These are phyloP conservation scores for rat (Rattus norvegicus) DNA, from an alignment of 2,113 vertebrate species.

Conservation along the genomic window DNA sequence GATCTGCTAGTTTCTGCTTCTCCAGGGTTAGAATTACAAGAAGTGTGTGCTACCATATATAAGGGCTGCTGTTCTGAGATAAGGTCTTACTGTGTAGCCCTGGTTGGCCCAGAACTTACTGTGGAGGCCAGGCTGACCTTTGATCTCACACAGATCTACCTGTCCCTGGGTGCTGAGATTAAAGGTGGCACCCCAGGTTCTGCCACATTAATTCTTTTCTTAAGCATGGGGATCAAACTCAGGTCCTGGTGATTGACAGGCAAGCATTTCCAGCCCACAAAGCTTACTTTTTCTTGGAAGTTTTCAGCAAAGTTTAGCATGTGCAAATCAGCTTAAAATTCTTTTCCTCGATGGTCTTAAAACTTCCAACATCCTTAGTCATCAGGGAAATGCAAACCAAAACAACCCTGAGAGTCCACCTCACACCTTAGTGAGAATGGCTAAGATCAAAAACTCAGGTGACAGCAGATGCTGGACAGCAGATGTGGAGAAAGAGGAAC, in stretches of 20 bases:
- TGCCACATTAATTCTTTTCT: not conserved
- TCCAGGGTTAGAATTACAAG: not conserved
- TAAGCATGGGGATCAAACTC: not conserved
- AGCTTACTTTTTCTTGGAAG: not conserved
- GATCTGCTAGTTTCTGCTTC: too few species aligned
- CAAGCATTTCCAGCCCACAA: not conserved
- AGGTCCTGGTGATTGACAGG: not conserved
- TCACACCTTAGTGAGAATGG: too few species aligned
- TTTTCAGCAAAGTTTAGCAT: not conserved
- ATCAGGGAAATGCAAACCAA: too few species aligned
- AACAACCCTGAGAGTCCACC: too few species aligned
- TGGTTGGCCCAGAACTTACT: not conserved
- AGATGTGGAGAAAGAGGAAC: too few species aligned
- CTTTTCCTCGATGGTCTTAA: conserved; percentile 50
- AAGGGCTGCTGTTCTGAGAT: not conserved
- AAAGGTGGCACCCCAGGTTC: not conserved
- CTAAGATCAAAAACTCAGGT: too few species aligned
- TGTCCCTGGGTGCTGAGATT: not conserved
- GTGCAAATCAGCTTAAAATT: conserved; percentile 36
- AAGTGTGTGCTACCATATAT: not conserved
- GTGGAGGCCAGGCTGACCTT: not conserved
- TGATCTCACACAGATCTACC: not conserved
- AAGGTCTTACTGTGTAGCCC: not conserved
- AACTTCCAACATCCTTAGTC: not conserved
- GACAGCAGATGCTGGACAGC: too few species aligned